These are phyloP conservation scores for Aporrectodea caliginosa DNA, from an alignment of 1,140 invertebrate species.

Conservation along the genomic window DNA sequence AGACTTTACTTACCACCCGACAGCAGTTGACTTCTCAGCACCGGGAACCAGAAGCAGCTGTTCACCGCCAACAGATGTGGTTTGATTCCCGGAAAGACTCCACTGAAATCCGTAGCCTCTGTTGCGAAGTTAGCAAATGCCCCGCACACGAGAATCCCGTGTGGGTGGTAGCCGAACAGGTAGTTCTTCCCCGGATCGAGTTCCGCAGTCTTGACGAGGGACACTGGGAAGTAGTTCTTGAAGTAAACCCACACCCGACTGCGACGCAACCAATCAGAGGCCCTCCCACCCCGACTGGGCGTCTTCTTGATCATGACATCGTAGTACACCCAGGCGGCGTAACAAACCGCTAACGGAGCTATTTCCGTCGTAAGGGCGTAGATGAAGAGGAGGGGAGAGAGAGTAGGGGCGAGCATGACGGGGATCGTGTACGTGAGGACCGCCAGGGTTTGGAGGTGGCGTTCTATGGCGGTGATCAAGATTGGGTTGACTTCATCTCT, in stretches of 20 bases:
- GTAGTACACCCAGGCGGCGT: conserved; percentile 8
- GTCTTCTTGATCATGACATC: not conserved
- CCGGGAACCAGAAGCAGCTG: conserved; percentile 75
- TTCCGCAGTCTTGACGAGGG: conserved; percentile 62
- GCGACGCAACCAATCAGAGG: not conserved
- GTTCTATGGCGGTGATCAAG: conserved; percentile 65
- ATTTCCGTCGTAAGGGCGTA: not conserved
- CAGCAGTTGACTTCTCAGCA: conserved; percentile 70
- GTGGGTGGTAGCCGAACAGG: conserved; percentile 80
- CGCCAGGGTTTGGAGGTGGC: conserved; percentile 74
- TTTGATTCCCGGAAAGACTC: conserved; percentile 73
- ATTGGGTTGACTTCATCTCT: no score
- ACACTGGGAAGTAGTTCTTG: conserved; percentile 9
- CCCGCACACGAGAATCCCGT: conserved; percentile 78
- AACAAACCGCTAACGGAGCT: not conserved
- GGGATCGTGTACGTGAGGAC: conserved; percentile 64
- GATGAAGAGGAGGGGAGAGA: conserved; percentile 56
- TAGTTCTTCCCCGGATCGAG: conserved; percentile 77
- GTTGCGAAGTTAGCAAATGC: conserved; percentile 74
- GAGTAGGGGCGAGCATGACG: conserved; percentile 54
- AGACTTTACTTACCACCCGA: conserved; percentile 43
- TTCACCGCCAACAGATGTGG: conserved; percentile 70
- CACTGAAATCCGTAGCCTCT: conserved; percentile 67
- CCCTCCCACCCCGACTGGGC: not conserved
- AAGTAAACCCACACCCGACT: not conserved